Evolutionary conservation across 2,888 invertebrate genomes (phyloP), one percentile per base, ranked within the genome.

Genomic region (Netelia virgata): DNA sequence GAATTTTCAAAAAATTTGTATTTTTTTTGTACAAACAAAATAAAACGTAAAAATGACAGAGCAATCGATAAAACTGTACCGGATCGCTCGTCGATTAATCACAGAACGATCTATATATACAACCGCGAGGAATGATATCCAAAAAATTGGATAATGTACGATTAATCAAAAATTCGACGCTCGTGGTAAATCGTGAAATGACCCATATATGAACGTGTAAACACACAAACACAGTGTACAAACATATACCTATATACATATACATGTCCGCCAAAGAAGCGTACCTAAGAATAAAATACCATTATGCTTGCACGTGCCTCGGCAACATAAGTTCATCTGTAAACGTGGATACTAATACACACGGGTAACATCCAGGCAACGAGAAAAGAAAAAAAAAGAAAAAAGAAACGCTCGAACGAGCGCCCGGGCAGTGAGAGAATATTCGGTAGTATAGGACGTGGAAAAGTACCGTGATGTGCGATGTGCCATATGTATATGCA

Each of bases 391-490:
- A 59, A 59, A 23, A 20, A 14, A 47, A 47, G 5, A 43, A 47
- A 47, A 47, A 14, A 47, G 14, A 14, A 47, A 47, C 14, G 10
- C 47, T 47, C 47, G 47, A 47, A 47, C 47, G 47, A 47, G 47
- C 10, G 47, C 47, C 47, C 47, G 14, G 47, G 14, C 47, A 47
- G 47, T 14, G 14, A 10, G 47, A 47, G 10, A 10, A 47, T 10
- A 14, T 14, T 47, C 23, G 41, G 61, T 14, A 43, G 61, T 14
- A 43, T 57, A 11, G 59, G 41, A 73, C 43, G 43, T 47, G 59
- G 61, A 61, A 61, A 61, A 73, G 23, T 73, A 61, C 23, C 18
- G 73, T 61, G 47, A 73, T 73, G 59, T 10, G 47, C 16, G 41
- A 43, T 11, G 41, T 43, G 57, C 59, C 16, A 16, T 23, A 23